Evolutionary conservation across 2,888 invertebrate genomes (phyloP).

Genomic region (Andrena flavipes): DNA sequence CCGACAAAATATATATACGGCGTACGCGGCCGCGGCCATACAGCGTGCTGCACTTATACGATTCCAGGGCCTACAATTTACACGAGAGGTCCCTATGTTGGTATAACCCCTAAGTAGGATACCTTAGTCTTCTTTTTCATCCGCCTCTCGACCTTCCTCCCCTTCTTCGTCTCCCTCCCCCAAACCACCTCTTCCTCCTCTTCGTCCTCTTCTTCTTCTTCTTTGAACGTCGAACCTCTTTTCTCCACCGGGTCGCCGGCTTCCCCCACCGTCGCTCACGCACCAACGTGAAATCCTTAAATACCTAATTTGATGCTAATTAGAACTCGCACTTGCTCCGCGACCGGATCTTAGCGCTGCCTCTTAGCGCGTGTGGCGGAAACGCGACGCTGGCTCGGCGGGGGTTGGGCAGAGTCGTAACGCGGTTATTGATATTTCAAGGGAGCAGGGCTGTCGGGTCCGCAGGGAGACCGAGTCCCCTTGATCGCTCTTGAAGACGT

Average conservation of each 20-base stretch:
- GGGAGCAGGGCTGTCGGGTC: background rate
- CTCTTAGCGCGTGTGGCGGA: slow-evolving; percentile 48
- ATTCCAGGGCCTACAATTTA: slow-evolving; percentile 81
- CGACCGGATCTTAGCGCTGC: slow-evolving; percentile 22
- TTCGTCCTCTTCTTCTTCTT: slow-evolving; percentile 10
- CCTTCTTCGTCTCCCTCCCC: slow-evolving; percentile 11
- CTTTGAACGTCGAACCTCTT: slow-evolving; percentile 18
- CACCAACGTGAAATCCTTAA: slow-evolving; percentile 78
- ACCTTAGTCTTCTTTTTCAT: slow-evolving; percentile 42
- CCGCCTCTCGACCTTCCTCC: slow-evolving; percentile 42
- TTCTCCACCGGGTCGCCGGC: background rate
- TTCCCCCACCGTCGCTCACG: slow-evolving; percentile 53
- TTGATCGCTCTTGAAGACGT: background rate
- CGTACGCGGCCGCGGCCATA: slow-evolving; percentile 56
- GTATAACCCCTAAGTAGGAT: slow-evolving; percentile 78
- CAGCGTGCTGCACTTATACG: slow-evolving; percentile 75
- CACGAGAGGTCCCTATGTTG: slow-evolving; percentile 76
- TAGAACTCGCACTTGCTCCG: slow-evolving; percentile 70
- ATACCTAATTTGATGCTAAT: slow-evolving; percentile 83
- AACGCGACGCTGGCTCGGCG: background rate
- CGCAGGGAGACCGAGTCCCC: background rate
- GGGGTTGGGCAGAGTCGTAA: background rate
- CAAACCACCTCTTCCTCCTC: slow-evolving; percentile 4
- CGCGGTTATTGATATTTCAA: slow-evolving; percentile 42
- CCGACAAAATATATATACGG: slow-evolving; percentile 82